Evolutionary conservation across 1,140 invertebrate species (phyloP).

Genomic region (Cepaea nemoralis): DNA sequence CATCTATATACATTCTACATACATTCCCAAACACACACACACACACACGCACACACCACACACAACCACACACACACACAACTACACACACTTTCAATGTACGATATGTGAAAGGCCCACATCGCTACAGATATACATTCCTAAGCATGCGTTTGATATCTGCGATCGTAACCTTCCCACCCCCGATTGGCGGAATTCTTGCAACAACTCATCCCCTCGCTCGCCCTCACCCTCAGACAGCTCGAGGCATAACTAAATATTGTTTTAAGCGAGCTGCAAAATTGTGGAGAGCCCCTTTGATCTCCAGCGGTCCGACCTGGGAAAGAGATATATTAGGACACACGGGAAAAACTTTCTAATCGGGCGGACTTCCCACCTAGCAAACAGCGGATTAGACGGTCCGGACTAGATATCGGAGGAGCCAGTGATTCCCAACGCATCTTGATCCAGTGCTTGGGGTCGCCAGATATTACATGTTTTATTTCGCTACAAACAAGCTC

Average conservation of each 20-base stretch:
- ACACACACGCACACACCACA: no score
- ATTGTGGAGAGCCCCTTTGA: constrained; percentile 34
- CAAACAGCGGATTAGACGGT: constrained; percentile 43
- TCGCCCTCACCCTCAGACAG: no score
- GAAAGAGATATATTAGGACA: background rate
- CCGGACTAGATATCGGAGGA: no score
- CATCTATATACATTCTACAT: no score
- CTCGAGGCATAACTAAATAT: constrained; percentile 6
- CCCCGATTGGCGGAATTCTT: background rate
- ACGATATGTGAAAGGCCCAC: no score
- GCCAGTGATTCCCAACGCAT: no score
- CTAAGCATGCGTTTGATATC: background rate
- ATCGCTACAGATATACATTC: background rate
- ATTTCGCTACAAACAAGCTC: no score
- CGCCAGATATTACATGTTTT: no score
- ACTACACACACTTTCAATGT: no score
- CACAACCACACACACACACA: no score
- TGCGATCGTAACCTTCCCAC: background rate
- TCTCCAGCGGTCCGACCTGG: constrained; percentile 12
- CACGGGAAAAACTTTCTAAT: constrained; percentile 42
- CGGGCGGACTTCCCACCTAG: constrained; percentile 31
- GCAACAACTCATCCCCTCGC: constrained; percentile 12
- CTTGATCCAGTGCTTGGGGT: no score
- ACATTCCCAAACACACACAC: no score
- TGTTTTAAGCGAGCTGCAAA: constrained; percentile 4